A percentile compares a stretch with the other conserved stretches of the same genome.
Conservation (phyloP, 2,888 invertebrate genomes). For the Tinea semifulvella region DNA sequence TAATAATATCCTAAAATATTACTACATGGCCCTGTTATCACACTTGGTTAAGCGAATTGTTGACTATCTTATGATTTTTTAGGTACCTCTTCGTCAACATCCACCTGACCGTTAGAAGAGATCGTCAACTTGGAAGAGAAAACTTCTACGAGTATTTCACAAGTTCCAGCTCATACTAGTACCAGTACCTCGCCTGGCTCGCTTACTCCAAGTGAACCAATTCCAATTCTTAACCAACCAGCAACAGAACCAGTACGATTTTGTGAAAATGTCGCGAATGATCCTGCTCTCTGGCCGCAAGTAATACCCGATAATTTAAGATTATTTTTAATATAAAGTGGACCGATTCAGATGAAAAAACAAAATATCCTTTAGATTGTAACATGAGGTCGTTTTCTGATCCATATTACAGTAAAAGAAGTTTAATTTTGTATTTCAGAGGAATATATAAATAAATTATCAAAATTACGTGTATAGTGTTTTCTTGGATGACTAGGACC, state of each 20-base stretch:
- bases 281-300: conserved; percentile 15
- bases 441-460: too few relatives aligned
- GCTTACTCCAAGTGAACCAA: conserved; percentile 14
- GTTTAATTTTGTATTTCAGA: background rate
- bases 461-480: too few relatives aligned
- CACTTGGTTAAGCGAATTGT: conserved; percentile 6
- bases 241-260: conserved; percentile 12
- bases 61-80: conserved; percentile 11
- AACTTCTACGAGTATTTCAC: conserved; percentile 14
- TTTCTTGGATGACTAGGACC: too few relatives aligned
- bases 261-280: background rate
- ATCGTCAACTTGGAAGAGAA: conserved; percentile 15
- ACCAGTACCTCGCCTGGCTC: conserved; percentile 15
- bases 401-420: background rate
- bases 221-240: conserved; percentile 14
- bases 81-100: conserved; percentile 10
- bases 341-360: background rate
- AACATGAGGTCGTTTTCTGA: background rate
- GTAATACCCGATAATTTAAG: conserved; percentile 14
- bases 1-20: background rate
- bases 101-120: conserved; percentile 10
- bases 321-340: conserved; percentile 14
- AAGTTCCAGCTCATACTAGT: conserved; percentile 15
- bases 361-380: background rate
- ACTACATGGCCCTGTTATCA: background rate